phyloP scores from a whole-genome alignment of 2,113 vertebrate genomes.

The Struthio camelus region DNA sequence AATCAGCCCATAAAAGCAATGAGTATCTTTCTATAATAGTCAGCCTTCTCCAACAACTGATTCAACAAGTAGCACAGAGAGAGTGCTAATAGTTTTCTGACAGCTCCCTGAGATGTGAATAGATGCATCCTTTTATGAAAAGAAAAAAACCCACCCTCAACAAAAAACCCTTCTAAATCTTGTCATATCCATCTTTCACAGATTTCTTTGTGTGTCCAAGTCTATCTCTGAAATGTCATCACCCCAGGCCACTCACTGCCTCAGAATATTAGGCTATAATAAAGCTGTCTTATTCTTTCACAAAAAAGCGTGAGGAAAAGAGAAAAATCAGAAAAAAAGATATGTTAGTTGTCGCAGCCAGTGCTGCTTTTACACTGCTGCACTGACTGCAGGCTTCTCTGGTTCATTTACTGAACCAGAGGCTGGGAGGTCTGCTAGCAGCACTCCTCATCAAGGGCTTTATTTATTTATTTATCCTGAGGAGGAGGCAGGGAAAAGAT shows the following conservation, averaged over 20 bases:
- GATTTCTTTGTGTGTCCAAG: constrained; percentile 31
- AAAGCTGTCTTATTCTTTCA: constrained; percentile 46
- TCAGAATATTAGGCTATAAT: constrained; percentile 51
- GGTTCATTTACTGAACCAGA: constrained; percentile 33
- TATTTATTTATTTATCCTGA: not conserved
- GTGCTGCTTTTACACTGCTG: constrained; percentile 15
- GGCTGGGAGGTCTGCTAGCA: not conserved
- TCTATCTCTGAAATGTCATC: constrained; percentile 46
- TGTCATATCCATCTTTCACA: constrained; percentile 23
- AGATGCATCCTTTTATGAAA: constrained; percentile 21
- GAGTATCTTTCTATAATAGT: not conserved
- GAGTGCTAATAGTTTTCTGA: constrained; percentile 34
- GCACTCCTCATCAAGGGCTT: not conserved
- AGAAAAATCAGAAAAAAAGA: constrained; percentile 1
- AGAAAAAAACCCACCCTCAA: constrained; percentile 15
- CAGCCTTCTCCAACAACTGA: not conserved
- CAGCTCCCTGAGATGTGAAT: not conserved
- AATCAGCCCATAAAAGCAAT: not conserved
- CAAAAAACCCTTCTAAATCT: constrained; percentile 15
- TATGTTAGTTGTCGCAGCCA: not conserved
- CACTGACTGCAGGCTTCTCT: not conserved
- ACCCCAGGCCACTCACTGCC: constrained; percentile 24
- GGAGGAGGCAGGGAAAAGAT: not conserved
- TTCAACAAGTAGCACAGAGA: constrained; percentile 9
- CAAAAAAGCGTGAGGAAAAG: constrained; percentile 44